Base-by-base conservation (phyloP, 2,888 invertebrate genomes). In the Phaedon cochleariae region DNA sequence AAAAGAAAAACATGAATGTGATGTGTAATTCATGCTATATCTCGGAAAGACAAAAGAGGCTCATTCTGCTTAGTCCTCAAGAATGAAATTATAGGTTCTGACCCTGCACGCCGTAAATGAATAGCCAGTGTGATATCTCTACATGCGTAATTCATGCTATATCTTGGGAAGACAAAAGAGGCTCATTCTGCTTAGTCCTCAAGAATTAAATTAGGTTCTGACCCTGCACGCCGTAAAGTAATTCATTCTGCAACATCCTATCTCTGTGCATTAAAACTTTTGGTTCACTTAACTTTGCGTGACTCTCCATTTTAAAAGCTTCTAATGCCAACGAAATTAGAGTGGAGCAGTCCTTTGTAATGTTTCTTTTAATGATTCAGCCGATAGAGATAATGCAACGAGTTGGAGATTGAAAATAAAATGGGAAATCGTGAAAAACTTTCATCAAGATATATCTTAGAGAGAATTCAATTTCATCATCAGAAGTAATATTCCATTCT, bases 141-240 rank as follows among this genome's bases (percentile, higher is more conserved):
- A 41, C 15, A 10, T 2, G 15, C 2, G 41, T 53, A 12, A 31
- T 53, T n/a, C n/a, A 21, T 34, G 34, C 34, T 15, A n/a, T 17
- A 53, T 53, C 18, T 53, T 21, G 21, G 15, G 41, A 15, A 48
- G 18, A 54, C 37, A 37, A 37, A 54, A 53, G 53, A 53, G 29
- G 29, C 17, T 17, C 15, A 34, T 53, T 53, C 26, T 53, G 34
- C 34, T 29, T 20, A 21, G 20, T 20, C 12, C 21, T 53, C 15
- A 31, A 34, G 26, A 34, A 53, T 26, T 53, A 17, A 31, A 53
- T 53, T 18, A 53, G 17, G 17, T 31, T 17, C 31, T 31, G 34
- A 53, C 53, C 54, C 54, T 54, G 20, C n/a, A 53, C 34, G 18
- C n/a, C n/a, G n/a, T 9, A 12, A 31, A 53, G 53, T 53, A 53